A percentile compares a stretch with the other conserved stretches of the same genome.
Conservation (phyloP, 2,888 invertebrate genomes). For the Tipula vernalis region DNA sequence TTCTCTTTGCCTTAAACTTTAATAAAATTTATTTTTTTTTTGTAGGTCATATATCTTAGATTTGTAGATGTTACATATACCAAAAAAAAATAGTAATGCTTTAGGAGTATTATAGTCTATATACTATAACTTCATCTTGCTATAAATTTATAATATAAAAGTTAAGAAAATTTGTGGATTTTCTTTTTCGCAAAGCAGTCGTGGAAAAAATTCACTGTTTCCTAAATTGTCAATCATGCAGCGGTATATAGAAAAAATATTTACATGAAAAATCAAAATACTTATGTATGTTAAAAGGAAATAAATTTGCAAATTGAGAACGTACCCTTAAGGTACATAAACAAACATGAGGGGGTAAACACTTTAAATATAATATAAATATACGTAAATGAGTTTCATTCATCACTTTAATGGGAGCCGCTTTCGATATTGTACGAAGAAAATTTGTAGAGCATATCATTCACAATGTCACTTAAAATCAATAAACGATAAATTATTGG, state of each 20-base stretch:
- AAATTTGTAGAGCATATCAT: not conserved
- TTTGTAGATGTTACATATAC: not conserved
- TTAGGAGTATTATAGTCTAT: not conserved
- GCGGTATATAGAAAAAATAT: not conserved
- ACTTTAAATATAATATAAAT: not conserved
- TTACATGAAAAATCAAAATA: not conserved
- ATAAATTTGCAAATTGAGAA: not conserved
- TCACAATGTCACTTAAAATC: not conserved
- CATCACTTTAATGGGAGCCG: not conserved
- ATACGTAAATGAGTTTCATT: not conserved
- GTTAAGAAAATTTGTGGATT: not conserved
- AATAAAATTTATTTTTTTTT: not conserved
- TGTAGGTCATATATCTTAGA: not conserved
- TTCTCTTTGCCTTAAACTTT: not conserved
- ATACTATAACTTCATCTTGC: not conserved
- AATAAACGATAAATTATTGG: not conserved
- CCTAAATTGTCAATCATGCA: not conserved
- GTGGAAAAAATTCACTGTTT: not conserved
- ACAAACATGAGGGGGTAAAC: not conserved
- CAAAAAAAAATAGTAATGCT: not conserved
- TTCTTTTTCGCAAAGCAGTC: not conserved
- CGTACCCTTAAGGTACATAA: not conserved
- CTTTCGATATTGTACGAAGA: not conserved
- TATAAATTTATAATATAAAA: not conserved
- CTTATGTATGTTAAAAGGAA: not conserved